phyloP scores from a whole-genome alignment of 2,113 vertebrate species.

The Erythrolamprus reginae region DNA sequence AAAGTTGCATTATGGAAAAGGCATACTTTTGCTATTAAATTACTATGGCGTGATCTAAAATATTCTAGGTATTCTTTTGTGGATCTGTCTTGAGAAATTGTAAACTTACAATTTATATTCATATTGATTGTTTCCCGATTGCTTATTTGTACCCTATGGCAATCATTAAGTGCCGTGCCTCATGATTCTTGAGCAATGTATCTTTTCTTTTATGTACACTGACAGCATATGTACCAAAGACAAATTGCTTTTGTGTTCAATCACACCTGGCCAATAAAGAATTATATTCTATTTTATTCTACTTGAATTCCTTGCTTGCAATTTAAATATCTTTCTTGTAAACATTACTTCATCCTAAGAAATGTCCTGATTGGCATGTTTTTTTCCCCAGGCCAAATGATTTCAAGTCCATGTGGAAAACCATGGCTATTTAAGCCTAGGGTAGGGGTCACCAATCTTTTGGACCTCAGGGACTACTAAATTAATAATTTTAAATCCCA shows the following conservation, averaged over 20 bases:
- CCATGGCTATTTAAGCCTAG: conserved; percentile 28
- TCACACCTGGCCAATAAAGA: too few relatives aligned
- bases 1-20: background rate
- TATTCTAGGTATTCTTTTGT: background rate
- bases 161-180: too few relatives aligned
- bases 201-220: too few relatives aligned
- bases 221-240: too few relatives aligned
- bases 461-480: too few relatives aligned
- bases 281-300: too few relatives aligned
- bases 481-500: too few relatives aligned
- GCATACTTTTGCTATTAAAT: background rate
- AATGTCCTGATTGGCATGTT: fast-evolving
- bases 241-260: too few relatives aligned
- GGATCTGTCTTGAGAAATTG: background rate
- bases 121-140: too few relatives aligned
- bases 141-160: too few relatives aligned
- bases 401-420: conserved; percentile 3
- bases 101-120: too few relatives aligned
- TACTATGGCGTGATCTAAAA: background rate
- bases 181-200: too few relatives aligned
- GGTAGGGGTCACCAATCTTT: background rate
- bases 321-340: background rate
- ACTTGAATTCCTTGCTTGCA: background rate
- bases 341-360: background rate
- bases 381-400: conserved; percentile 11